Conservation (phyloP, 2,888 invertebrate species). For the Galeruca laticollis region DNA sequence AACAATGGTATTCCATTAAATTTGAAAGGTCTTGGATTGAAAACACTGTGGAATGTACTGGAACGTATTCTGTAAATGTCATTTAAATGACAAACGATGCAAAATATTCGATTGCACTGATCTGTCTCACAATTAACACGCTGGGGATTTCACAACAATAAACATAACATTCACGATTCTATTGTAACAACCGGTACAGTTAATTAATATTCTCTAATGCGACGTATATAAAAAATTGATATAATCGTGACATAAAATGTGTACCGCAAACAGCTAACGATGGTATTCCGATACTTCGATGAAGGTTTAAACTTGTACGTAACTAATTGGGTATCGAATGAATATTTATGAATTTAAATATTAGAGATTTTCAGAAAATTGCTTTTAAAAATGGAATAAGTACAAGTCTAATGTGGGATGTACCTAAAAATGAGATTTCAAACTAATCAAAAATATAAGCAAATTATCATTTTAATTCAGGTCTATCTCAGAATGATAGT, state of each 20-base stretch:
- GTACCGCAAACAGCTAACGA: constrained; percentile 30
- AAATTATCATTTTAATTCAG: too few relatives aligned
- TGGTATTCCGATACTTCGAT: constrained; percentile 38
- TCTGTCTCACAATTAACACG: constrained; percentile 44
- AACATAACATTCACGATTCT: constrained; percentile 49
- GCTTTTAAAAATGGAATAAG: too few relatives aligned
- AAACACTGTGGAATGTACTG: constrained; percentile 17
- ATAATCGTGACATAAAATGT: constrained; percentile 41
- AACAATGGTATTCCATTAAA: not conserved
- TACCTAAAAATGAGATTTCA: too few relatives aligned
- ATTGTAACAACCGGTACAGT: constrained; percentile 46
- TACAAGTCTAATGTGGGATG: too few relatives aligned
- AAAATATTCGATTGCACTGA: constrained; percentile 25
- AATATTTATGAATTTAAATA: constrained; percentile 43
- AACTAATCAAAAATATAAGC: too few relatives aligned
- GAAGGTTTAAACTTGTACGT: constrained; percentile 36
- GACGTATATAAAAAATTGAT: constrained; percentile 39
- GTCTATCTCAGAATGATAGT: too few relatives aligned
- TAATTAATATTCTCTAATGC: constrained; percentile 48
- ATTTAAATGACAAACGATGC: constrained; percentile 33
- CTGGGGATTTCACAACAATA: constrained; percentile 47
- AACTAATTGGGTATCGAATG: constrained; percentile 35
- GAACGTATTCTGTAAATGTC: constrained; percentile 28
- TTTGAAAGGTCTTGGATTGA: constrained; percentile 13
- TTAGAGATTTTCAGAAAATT: too few relatives aligned